Evolutionary conservation across 2,888 invertebrate species (phyloP).

Genomic region (Reticulitermes lucifugus): DNA sequence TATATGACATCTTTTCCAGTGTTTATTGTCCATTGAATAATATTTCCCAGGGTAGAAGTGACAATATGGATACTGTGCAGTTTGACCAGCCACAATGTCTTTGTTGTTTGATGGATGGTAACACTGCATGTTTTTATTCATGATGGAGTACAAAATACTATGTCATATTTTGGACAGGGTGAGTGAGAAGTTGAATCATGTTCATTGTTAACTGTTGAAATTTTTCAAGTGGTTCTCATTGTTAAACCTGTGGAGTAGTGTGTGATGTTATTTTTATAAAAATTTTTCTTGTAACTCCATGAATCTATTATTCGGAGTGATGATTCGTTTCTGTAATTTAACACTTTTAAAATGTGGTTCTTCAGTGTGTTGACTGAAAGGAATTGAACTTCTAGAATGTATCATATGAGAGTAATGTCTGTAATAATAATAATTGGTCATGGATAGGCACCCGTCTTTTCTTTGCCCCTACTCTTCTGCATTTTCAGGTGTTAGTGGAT

Average conservation of each 20-base stretch:
- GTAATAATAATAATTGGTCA: conserved; percentile 1
- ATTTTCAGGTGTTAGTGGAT: too few relatives aligned
- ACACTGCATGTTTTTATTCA: too few relatives aligned
- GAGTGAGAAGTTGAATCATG: not conserved
- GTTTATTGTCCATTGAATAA: too few relatives aligned
- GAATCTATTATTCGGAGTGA: not conserved
- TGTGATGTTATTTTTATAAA: conserved; percentile 2
- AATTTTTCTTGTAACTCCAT: not conserved
- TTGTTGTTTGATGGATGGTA: too few relatives aligned
- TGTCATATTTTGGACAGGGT: not conserved
- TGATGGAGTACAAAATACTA: not conserved
- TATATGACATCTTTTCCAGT: too few relatives aligned
- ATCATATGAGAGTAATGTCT: not conserved
- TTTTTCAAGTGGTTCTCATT: not conserved
- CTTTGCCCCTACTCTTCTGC: not conserved
- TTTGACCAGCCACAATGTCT: too few relatives aligned
- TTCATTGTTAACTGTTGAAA: not conserved
- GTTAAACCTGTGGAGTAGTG: not conserved
- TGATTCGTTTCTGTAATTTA: not conserved
- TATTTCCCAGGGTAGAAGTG: too few relatives aligned
- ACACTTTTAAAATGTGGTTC: not conserved
- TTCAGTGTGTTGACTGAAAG: not conserved
- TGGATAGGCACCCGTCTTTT: not conserved
- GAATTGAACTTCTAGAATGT: not conserved
- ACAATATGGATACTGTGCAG: too few relatives aligned